Conservation (phyloP, 2,113 vertebrate genomes). For the Daphoenositta chrysoptera region DNA sequence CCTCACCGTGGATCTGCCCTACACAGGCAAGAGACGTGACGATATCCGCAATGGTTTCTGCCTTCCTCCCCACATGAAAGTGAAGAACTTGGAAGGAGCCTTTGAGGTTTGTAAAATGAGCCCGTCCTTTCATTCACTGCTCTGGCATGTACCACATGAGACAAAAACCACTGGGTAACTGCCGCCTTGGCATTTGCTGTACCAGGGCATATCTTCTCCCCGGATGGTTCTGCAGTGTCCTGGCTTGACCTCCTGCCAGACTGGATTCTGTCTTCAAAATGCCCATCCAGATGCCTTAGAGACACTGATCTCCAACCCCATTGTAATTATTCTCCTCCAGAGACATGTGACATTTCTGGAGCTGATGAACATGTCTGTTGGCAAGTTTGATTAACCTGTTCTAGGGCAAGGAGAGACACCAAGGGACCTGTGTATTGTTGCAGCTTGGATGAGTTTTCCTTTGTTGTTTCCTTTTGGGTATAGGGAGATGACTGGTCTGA, state of each 20-base stretch:
- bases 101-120: constrained; percentile 79
- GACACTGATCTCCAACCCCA: neutral
- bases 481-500: constrained; percentile 67
- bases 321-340: neutral
- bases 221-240: neutral
- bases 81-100: constrained; percentile 82
- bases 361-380: neutral
- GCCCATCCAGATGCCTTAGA: neutral
- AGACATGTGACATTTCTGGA: neutral
- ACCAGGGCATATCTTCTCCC: neutral
- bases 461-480: neutral
- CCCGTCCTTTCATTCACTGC: neutral
- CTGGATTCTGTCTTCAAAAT: neutral
- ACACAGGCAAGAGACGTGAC: constrained; percentile 81
- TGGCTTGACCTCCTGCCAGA: neutral
- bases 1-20: constrained; percentile 85
- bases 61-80: constrained; percentile 79
- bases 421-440: neutral
- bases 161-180: neutral
- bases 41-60: constrained; percentile 86
- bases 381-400: neutral
- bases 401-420: neutral
- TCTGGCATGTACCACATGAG: neutral
- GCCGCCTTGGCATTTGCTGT: neutral
- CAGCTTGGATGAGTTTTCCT: neutral